Percentiles rank a stretch among this genome's conserved stretches.
These are phyloP conservation scores for Pachycephala philippinensis DNA, from an alignment of 2,113 vertebrate genomes.

Conservation along the genomic window DNA sequence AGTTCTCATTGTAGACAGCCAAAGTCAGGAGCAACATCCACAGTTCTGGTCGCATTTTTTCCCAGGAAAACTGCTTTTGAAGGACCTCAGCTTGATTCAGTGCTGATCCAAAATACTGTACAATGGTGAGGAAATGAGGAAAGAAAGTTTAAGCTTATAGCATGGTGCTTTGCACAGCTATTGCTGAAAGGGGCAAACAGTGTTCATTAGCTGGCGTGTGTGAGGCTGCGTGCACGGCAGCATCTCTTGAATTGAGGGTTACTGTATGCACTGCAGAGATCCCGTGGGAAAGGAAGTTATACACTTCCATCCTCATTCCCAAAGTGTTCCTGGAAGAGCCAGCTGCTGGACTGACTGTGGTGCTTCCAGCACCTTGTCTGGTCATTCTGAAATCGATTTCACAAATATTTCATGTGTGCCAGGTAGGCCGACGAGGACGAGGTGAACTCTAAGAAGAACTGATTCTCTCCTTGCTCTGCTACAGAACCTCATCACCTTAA, in stretches of 20 bases:
- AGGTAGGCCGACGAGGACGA: neutral
- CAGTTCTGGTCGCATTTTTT: neutral
- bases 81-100: neutral
- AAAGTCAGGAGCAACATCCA: neutral
- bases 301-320: neutral
- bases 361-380: neutral
- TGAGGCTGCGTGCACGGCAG: accelerated
- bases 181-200: neutral
- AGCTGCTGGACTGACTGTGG: neutral
- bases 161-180: neutral
- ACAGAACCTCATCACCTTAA: neutral
- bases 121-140: neutral
- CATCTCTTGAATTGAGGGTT: neutral
- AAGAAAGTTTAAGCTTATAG: neutral
- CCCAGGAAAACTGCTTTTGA: neutral
- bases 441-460: neutral
- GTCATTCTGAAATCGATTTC: constrained; percentile 7
- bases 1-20: neutral
- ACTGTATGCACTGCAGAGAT: neutral
- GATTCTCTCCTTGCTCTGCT: neutral
- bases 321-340: neutral
- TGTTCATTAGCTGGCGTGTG: neutral
- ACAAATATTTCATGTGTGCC: constrained; percentile 15
- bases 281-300: neutral
- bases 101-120: neutral